These are phyloP conservation scores for Laterallus jamaicensis DNA, from an alignment of 2,113 vertebrate genomes.

Conservation along the genomic window DNA sequence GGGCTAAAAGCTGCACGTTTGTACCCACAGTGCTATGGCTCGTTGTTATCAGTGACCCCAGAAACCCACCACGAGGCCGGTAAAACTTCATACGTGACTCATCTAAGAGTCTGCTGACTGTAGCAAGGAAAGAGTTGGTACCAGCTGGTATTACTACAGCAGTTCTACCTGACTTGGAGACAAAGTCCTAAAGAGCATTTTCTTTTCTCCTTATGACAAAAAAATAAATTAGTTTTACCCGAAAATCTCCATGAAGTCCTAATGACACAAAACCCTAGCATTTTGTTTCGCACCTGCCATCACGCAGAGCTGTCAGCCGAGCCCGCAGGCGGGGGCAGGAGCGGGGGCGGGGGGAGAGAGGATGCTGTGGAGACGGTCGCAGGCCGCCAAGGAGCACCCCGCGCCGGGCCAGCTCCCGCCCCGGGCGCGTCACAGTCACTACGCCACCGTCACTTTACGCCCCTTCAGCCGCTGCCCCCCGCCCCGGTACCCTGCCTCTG, in stretches of 20 bases:
- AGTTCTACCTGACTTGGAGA: neutral
- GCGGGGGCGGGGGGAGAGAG: neutral
- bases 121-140: neutral
- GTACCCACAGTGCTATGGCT: neutral
- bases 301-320: neutral
- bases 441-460: neutral
- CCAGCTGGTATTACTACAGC: neutral
- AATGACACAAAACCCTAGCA: neutral
- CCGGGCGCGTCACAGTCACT: too few relatives aligned
- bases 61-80: neutral
- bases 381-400: too few relatives aligned
- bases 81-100: neutral
- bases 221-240: accelerated
- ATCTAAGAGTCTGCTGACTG: neutral
- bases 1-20: neutral
- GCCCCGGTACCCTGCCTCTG: too few relatives aligned
- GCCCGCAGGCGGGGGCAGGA: neutral
- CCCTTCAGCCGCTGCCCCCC: accelerated
- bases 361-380: accelerated
- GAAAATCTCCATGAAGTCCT: neutral
- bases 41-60: neutral
- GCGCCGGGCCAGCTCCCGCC: too few relatives aligned
- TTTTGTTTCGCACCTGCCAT: neutral
- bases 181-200: neutral
- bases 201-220: neutral